Evolutionary conservation across 2,888 invertebrate species (phyloP), one percentile per base, ranked within the genome.

Genomic region (Hirudinaria manillensis): DNA sequence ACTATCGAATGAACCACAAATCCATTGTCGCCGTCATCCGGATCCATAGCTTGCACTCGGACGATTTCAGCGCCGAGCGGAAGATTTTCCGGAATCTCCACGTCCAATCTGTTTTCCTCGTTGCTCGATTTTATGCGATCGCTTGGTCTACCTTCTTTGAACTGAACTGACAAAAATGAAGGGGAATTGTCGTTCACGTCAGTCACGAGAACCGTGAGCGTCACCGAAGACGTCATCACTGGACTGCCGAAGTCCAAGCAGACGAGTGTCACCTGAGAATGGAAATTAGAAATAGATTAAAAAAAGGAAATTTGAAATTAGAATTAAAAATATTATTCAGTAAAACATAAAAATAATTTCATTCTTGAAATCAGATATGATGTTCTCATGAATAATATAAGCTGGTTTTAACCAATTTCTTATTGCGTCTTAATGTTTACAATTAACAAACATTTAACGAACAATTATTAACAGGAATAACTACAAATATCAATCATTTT

Each of bases 61-160:
- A 68, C 36, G 21, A 68, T 68, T 68, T 68, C 68, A n/a, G 68
- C 16, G 32, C 68, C 68, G 21, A 68, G 68, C 13, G 68, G 68
- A n/a, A 29, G 68, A 34, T 68, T 68, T 32, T 68, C 68, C 10
- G 4, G n/a, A 2, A 68, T n/a, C n/a, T 68, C 32, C 34, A 68
- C 68, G 21, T 32, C 32, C 29, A 61, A 13, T 34, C 32, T 36
- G 29, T n/a, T 7, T 34, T 32, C 36, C 32, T 34, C 68, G 32
- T n/a, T 68, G n/a, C 4, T 29, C 16, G 68, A 36, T n/a, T 10
- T n/a, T 29, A 6, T 7, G 4, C 10, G n/a, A 10, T 34, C 29
- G 13, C 34, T 29, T n/a, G 32, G 32, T n/a, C 32, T 29, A 16
- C 36, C 36, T n/a, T 29, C 68, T 34, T 68, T 68, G 68, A 34